phyloP scores from a whole-genome alignment of 30 jellyfish, hydroid and myxozoan species.

The Nemopilema nomurai region DNA sequence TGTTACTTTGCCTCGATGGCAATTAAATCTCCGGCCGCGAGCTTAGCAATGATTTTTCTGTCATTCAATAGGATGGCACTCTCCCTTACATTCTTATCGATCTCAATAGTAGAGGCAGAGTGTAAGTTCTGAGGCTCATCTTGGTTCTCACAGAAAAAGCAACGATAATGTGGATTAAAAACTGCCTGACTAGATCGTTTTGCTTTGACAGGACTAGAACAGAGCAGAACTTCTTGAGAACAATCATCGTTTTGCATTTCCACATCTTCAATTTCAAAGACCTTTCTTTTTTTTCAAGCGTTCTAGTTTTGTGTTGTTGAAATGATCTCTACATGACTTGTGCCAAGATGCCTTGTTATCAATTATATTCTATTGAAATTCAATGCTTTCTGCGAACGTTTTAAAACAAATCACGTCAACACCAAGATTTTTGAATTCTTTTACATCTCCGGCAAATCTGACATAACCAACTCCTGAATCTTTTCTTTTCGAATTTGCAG shows the following conservation, averaged over 20 bases:
- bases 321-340: no score
- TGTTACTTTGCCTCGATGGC: conserved; percentile 20
- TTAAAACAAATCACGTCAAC: no score
- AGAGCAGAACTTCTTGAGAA: conserved; percentile 2
- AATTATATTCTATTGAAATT: no score
- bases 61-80: conserved; percentile 17
- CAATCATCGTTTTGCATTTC: conserved; percentile 4
- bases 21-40: conserved; percentile 28
- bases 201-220: conserved; percentile 5
- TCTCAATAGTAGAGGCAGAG: conserved; percentile 22
- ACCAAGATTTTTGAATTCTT: no score
- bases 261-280: conserved; percentile 9
- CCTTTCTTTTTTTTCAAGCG: neutral
- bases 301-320: neutral
- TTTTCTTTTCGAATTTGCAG: neutral
- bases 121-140: neutral
- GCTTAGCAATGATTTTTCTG: conserved; percentile 17
- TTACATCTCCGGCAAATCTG: no score
- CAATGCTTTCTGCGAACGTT: no score
- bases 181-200: conserved; percentile 12
- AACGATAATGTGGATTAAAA: neutral
- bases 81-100: conserved; percentile 9
- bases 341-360: no score
- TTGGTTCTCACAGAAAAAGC: neutral
- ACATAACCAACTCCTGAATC: neutral